Conservation (phyloP, 2,888 invertebrate genomes). For the Abrostola tripartita region DNA sequence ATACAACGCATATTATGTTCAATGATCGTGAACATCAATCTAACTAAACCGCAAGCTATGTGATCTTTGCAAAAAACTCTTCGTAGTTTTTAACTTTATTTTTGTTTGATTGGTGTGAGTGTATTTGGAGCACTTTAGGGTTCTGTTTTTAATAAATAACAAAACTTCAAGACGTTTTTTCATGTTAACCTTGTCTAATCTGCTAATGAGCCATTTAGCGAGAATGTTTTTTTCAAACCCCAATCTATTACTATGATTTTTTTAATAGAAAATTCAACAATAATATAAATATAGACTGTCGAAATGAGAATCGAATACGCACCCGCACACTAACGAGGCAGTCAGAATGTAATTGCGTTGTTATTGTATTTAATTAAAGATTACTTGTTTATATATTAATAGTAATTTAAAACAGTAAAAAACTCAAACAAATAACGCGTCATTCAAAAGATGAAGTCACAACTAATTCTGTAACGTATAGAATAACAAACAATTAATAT, state of each 20-base stretch:
- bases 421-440: slow-evolving; percentile 7
- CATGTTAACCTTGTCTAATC: too few species aligned
- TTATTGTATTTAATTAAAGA: slow-evolving; percentile 20
- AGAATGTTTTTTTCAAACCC: not conserved
- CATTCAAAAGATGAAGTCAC: slow-evolving; percentile 17
- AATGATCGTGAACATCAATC: slow-evolving; percentile 13
- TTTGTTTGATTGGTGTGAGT: not conserved
- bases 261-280: too few species aligned
- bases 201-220: too few species aligned
- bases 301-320: too few species aligned
- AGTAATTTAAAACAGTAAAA: slow-evolving; percentile 3
- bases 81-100: not conserved
- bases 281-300: too few species aligned
- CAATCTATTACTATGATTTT: too few species aligned
- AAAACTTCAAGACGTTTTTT: too few species aligned
- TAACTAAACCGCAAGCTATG: slow-evolving; percentile 13
- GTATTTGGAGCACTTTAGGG: not conserved
- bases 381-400: slow-evolving; percentile 15
- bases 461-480: slow-evolving; percentile 1
- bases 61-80: slow-evolving; percentile 12
- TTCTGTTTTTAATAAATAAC: not conserved
- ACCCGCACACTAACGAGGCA: not conserved
- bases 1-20: slow-evolving; percentile 2
- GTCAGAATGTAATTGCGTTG: slow-evolving; percentile 18
- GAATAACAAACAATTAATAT: not conserved